A percentile compares a stretch with the other conserved stretches of the same genome.
phyloP scores from a whole-genome alignment of 2,113 vertebrate genomes.

The Alexandromys fortis region DNA sequence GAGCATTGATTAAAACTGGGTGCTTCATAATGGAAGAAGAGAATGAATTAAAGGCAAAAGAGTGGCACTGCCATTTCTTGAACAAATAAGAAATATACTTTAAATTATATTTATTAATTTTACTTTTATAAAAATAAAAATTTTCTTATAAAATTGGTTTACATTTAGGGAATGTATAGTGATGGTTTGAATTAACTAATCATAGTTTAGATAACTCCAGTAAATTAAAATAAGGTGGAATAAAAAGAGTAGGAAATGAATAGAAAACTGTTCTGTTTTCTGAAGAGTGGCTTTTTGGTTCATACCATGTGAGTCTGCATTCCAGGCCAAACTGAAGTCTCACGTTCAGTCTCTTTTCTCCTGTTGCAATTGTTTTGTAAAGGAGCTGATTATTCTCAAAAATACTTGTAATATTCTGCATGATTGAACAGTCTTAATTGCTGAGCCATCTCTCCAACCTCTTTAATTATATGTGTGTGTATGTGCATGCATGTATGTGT shows the following conservation, averaged over 20 bases:
- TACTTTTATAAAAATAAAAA: not conserved
- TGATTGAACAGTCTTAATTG: not conserved
- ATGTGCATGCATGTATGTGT: not conserved
- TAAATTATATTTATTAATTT: conserved; percentile 6
- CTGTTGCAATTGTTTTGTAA: not conserved
- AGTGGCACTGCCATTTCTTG: not conserved
- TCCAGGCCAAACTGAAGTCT: not conserved
- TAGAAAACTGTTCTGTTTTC: not conserved
- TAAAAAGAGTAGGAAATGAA: not conserved
- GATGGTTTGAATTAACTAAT: not conserved
- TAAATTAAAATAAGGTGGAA: not conserved
- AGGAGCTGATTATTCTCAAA: not conserved
- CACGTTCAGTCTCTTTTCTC: not conserved
- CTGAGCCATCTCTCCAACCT: not conserved
- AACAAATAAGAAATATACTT: not conserved
- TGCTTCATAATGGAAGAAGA: not conserved
- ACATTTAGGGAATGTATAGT: not conserved
- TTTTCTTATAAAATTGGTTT: not conserved
- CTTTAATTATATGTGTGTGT: not conserved
- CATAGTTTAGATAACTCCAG: not conserved
- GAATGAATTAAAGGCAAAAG: not conserved
- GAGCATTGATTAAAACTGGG: not conserved
- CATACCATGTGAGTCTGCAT: not conserved
- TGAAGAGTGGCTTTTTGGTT: not conserved
- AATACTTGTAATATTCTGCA: conserved; percentile 14